A percentile compares a stretch with the other conserved stretches of the same genome.
phyloP scores from a whole-genome alignment of 1,140 invertebrate species.

The Bombus confusus region DNA sequence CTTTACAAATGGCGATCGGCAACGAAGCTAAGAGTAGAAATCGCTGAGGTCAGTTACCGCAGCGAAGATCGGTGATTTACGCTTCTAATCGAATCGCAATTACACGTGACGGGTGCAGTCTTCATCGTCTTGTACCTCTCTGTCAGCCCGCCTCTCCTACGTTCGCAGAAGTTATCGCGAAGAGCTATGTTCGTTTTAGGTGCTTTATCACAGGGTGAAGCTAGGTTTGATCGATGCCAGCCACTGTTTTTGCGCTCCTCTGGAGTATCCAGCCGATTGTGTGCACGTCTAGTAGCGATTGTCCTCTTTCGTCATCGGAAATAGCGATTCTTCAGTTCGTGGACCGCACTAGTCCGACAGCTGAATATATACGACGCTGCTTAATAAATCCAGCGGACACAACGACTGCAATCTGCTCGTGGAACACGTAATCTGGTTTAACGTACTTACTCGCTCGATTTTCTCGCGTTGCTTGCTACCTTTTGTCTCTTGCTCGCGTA shows the following conservation, averaged over 20 bases:
- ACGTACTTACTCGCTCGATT: slow-evolving; percentile 63
- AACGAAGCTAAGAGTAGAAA: background rate
- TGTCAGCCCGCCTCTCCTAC: background rate
- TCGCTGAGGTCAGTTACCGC: background rate
- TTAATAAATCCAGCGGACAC: slow-evolving; percentile 67
- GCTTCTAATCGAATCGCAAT: slow-evolving; percentile 48
- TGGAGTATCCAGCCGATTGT: slow-evolving; percentile 10
- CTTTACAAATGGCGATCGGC: background rate
- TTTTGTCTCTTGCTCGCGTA: background rate
- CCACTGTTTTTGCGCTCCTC: slow-evolving; percentile 18
- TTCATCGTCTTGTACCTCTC: background rate
- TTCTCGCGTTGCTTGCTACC: slow-evolving; percentile 50
- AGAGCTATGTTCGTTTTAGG: slow-evolving; percentile 34
- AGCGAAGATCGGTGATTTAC: slow-evolving; percentile 26
- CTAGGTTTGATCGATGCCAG: slow-evolving; percentile 20
- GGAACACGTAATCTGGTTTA: slow-evolving; percentile 67
- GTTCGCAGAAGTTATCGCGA: slow-evolving; percentile 27
- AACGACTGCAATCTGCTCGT: slow-evolving; percentile 56
- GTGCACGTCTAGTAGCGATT: slow-evolving; percentile 18
- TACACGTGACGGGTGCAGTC: slow-evolving; percentile 18
- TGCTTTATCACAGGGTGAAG: slow-evolving; percentile 31
- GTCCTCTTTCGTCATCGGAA: slow-evolving; percentile 46
- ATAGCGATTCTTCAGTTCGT: slow-evolving; percentile 56
- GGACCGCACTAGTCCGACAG: background rate
- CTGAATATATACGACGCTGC: slow-evolving; percentile 46